These are phyloP conservation scores for Catagonus wagneri DNA, from an alignment of 2,113 vertebrate genomes.

Conservation along the genomic window DNA sequence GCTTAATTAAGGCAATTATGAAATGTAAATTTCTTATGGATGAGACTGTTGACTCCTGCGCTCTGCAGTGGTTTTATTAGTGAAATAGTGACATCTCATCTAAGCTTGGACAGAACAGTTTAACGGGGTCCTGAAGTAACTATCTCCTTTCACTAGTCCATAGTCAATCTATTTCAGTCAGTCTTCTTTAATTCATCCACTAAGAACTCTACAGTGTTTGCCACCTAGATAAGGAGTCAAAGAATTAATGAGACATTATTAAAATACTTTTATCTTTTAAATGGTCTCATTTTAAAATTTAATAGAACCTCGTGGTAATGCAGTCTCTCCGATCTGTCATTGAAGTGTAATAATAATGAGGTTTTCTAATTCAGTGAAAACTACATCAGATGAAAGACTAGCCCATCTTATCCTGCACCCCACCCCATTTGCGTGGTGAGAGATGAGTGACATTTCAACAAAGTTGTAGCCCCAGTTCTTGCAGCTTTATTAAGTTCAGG, in stretches of 20 bases:
- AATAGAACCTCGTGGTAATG: background rate
- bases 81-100: background rate
- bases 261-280: slow-evolving; percentile 42
- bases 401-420: background rate
- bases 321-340: background rate
- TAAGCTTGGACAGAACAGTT: background rate
- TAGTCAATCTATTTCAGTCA: background rate
- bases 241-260: slow-evolving; percentile 54
- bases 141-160: background rate
- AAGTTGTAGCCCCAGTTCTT: background rate
- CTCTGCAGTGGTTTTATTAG: background rate
- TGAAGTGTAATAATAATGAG: background rate
- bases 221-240: slow-evolving; percentile 37
- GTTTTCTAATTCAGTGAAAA: background rate
- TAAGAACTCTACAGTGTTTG: slow-evolving; percentile 54
- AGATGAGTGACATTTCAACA: background rate
- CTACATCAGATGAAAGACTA: background rate
- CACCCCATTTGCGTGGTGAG: background rate
- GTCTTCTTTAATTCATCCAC: slow-evolving; percentile 56
- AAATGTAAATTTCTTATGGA: background rate
- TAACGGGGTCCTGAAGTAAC: background rate
- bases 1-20: slow-evolving; percentile 3
- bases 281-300: slow-evolving; percentile 1
- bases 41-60: background rate
- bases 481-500: background rate